Evolutionary conservation across 2,888 invertebrate species (phyloP), one percentile per base, ranked within the genome.

Genomic region (Tetanocera ferruginea): DNA sequence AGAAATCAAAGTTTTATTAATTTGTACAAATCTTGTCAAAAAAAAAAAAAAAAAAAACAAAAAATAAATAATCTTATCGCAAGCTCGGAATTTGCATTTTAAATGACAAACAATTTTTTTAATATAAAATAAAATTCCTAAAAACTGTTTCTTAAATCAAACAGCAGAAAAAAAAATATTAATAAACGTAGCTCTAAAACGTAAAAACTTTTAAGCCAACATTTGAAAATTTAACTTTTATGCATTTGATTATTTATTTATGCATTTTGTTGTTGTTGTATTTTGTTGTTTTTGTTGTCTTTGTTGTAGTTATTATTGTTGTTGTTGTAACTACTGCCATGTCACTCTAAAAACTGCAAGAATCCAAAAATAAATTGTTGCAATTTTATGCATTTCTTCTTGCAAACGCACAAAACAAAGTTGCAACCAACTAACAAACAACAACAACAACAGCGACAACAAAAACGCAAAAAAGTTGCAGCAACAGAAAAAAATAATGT

Each of bases 341-440:
- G 60, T 4, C 60, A 31, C 25, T 25, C 5, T 60, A 43, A 67
- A 17, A 74, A 23, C 55, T 57, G 14, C 5, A 37, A 75, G 31
- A 76, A 72, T 74, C 67, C 52, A 67, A 69, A 71, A 74, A 57
- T 69, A 69, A 76, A 69, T 76, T 76, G 17, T 23, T 69, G 76
- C 49, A 64, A 69, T 60, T 76, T 76, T 66, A 75, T 64, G 75
- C 67, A 75, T 67, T 75, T 67, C 23, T 43, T 43, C 43, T 31
- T 55, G 57, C 34, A 55, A 37, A 23, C 34, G 31, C 49, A 43
- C 62, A 74, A 52, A 17, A 31, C 43, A 9, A 11, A 62, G 51
- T 37, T 17, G 19, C 66, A n/a, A 66, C 14, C 66, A 66, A 28
- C 5, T 28, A 19, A 69, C 14, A 25, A 62, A 62, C 62, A 62